A percentile compares a stretch with the other conserved stretches of the same genome.
Evolutionary conservation across 2,113 vertebrate species (phyloP).

Genomic region (Rattus rattus): DNA sequence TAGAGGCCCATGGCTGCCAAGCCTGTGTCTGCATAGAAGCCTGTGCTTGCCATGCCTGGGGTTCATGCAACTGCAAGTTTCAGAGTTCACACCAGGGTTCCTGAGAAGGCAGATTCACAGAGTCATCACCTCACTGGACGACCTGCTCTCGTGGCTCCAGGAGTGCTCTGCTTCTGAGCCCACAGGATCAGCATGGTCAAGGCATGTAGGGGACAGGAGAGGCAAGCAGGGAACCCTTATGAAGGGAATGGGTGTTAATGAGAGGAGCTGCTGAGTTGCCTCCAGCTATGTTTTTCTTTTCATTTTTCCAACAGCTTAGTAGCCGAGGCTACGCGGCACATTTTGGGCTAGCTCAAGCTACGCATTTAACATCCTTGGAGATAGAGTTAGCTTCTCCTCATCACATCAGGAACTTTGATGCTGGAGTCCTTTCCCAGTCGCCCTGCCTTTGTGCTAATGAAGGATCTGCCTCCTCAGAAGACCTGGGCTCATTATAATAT

Average conservation of each 20-base stretch:
- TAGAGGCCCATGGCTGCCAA: no score
- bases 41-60: not conserved
- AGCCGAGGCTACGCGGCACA: not conserved
- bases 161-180: not conserved
- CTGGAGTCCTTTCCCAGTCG: not conserved
- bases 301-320: not conserved
- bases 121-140: fast-evolving
- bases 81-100: not conserved
- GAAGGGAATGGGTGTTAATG: not conserved
- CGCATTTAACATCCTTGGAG: not conserved
- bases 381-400: not conserved
- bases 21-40: no score
- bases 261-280: not conserved
- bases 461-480: not conserved
- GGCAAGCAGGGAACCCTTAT: not conserved
- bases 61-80: not conserved
- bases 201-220: not conserved
- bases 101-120: not conserved
- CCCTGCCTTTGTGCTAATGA: not conserved
- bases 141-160: not conserved
- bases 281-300: not conserved
- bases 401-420: not conserved
- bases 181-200: not conserved
- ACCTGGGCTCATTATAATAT: not conserved
- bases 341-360: not conserved